Conservation (phyloP, 2,797 vertebrate genomes). For the Coregonus suidteri region DNA sequence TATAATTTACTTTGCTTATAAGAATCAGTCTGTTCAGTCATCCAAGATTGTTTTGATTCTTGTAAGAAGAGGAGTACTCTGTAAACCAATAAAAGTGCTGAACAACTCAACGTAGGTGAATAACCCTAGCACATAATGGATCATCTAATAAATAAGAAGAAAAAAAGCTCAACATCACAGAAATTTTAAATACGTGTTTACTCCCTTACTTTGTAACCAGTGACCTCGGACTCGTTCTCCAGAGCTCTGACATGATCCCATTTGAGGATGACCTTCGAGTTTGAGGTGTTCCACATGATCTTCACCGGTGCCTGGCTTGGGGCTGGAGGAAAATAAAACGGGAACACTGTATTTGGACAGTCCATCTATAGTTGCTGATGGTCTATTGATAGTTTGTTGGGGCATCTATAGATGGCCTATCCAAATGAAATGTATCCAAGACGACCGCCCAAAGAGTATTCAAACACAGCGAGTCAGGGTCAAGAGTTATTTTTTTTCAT, state of each 20-base stretch:
- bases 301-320: conserved; percentile 93
- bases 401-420: no score
- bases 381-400: background rate
- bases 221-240: conserved; percentile 97
- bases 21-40: background rate
- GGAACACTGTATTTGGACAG: background rate
- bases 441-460: no score
- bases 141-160: background rate
- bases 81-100: background rate
- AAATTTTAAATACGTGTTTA: background rate
- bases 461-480: background rate
- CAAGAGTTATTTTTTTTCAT: no score
- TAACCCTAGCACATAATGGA: background rate
- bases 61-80: no score
- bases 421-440: no score
- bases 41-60: no score
- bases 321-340: conserved; percentile 67
- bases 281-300: conserved; percentile 92
- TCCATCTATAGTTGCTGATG: background rate
- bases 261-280: conserved; percentile 94
- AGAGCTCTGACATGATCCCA: conserved; percentile 96
- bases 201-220: conserved; percentile 90
- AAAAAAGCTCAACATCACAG: background rate
- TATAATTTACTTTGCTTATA: background rate
- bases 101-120: background rate